Evolutionary conservation across 1,140 invertebrate species (phyloP).

Genomic region (Halyomorpha halys): DNA sequence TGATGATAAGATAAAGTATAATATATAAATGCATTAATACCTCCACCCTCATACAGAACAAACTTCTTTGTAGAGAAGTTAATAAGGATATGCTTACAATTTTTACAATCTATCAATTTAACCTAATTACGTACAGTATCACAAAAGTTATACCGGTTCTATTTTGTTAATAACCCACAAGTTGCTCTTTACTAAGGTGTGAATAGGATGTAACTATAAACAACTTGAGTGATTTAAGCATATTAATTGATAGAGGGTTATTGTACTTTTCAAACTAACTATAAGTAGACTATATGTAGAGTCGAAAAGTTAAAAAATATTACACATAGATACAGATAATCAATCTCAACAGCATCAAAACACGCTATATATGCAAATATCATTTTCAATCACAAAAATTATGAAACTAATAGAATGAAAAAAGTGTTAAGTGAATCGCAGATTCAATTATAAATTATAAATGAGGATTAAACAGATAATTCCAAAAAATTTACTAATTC

Average conservation of each 20-base stretch:
- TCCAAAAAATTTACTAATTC: background rate
- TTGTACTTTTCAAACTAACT: constrained; percentile 18
- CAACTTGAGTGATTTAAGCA: constrained; percentile 14
- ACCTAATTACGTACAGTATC: constrained; percentile 16
- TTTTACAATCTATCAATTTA: constrained; percentile 6
- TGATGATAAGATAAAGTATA: background rate
- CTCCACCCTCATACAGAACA: constrained; percentile 1
- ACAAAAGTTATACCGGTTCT: constrained; percentile 15
- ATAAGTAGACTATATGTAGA: constrained; percentile 3
- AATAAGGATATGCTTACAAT: constrained; percentile 15
- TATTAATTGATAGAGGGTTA: constrained; percentile 17
- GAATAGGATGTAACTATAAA: background rate
- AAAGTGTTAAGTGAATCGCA: background rate
- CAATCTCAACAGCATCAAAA: background rate
- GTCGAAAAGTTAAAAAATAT: constrained; percentile 5
- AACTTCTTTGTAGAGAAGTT: background rate
- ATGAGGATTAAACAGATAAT: background rate
- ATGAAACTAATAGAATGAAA: background rate
- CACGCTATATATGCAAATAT: background rate
- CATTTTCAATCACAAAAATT: constrained; percentile 5
- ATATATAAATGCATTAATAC: background rate
- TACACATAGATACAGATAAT: background rate
- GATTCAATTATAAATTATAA: constrained; percentile 1
- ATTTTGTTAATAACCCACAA: constrained; percentile 7
- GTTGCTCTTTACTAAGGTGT: background rate